Percentiles rank a stretch among this genome's conserved stretches.
Evolutionary conservation across 2,888 invertebrate genomes (phyloP).

Genomic region (Scotopteryx bipunctaria): DNA sequence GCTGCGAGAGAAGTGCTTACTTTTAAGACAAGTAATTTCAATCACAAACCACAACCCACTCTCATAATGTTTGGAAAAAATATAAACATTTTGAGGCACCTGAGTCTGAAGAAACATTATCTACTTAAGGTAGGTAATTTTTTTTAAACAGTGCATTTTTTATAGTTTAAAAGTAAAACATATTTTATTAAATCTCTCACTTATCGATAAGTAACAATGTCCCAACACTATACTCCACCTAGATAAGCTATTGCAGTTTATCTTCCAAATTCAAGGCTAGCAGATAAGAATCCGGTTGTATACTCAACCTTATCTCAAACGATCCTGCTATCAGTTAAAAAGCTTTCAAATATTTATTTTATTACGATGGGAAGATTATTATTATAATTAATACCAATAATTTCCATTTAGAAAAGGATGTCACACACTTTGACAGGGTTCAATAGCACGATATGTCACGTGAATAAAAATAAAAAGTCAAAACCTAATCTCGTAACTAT

Average conservation of each 20-base stretch:
- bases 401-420: background rate
- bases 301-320: conserved; percentile 17
- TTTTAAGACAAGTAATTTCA: too few relatives aligned
- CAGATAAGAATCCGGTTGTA: conserved; percentile 18
- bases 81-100: too few relatives aligned
- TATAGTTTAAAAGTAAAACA: too few relatives aligned
- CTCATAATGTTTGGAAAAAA: too few relatives aligned
- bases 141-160: too few relatives aligned
- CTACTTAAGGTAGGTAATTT: too few relatives aligned
- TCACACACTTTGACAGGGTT: background rate
- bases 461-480: background rate
- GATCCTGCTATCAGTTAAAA: conserved; percentile 9
- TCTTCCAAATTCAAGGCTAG: conserved; percentile 17
- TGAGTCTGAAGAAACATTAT: too few relatives aligned
- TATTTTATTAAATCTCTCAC: too few relatives aligned
- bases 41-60: too few relatives aligned
- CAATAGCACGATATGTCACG: background rate
- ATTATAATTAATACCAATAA: background rate
- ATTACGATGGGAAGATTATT: background rate
- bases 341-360: conserved; percentile 4
- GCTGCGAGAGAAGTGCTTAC: too few relatives aligned
- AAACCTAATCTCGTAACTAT: background rate
- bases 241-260: conserved; percentile 15
- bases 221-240: conserved; percentile 6
- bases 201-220: conserved; percentile 2